Base-by-base conservation (phyloP, 2,797 vertebrate species). In the Crax fasciolata region DNA sequence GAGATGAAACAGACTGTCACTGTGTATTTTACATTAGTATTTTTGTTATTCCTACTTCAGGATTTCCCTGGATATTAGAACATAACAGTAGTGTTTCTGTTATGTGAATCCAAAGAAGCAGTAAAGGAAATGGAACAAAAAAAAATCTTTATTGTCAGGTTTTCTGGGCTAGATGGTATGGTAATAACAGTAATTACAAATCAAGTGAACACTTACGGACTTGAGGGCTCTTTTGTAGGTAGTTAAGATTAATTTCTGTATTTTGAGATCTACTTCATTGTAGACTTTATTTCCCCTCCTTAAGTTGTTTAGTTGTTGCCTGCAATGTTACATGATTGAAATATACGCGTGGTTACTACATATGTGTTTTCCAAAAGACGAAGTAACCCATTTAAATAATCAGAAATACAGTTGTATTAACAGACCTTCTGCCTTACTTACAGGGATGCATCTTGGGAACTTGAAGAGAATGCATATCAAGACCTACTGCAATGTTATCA, bases 401-500 rank as follows among this genome's bases (percentile, higher is more conserved):
- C 1, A 11, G 62, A 84, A 78, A 55, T 43, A 65, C 11, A 63
- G 65, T 51, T 91, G 30, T 79, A 71, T 11, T 91, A 68, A n/a
- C 4, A 20, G 28, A 3, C 58, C 13, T 55, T 82, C 12, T 63
- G 85, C 11, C 7, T 93, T 79, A 25, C 86, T 96, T 97, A 73
- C 94, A 99, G 99, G 97, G 99, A 99, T 98, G 99, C 99, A 2
- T 99, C 99, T 21, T 99, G 99, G 99, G 99, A 99, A 97, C 97
- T 99, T 97, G 99, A 99, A 95, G 98, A 99, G 68, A 99, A 99
- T 57, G 99, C 99, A 1, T 99, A 98, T 95, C 98, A 98, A 52
- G 99, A 99, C 5, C 98, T 99, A 88, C 93, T 99, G 91, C 98
- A 99, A 38, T 98, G 98, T 89, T 98, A 99, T 62, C 97, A 97